These are phyloP conservation scores for Ornithorhynchus anatinus DNA, from an alignment of 2,113 vertebrate species.

Conservation along the genomic window DNA sequence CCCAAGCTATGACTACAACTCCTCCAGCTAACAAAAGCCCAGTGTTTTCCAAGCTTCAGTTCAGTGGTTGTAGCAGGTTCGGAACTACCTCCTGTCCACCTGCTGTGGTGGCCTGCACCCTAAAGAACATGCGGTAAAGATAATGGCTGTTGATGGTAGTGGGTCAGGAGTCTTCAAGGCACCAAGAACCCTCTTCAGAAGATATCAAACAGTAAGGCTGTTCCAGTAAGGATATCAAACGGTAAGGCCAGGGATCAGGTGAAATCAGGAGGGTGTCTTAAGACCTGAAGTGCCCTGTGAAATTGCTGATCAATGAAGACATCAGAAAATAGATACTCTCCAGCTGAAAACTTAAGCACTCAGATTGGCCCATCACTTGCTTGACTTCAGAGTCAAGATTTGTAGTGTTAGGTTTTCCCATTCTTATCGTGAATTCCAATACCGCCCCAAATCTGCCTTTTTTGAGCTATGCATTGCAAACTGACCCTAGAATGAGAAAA, in stretches of 20 bases:
- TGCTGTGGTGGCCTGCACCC: too few species aligned
- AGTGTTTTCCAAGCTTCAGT: constrained; percentile 26
- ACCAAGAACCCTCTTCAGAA: constrained; percentile 40
- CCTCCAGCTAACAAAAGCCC: constrained; percentile 40
- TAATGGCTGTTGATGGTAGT: constrained; percentile 41
- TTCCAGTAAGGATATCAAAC: constrained; percentile 10
- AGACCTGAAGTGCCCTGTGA: too few species aligned
- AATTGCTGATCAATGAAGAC: too few species aligned
- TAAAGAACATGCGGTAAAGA: constrained; percentile 44
- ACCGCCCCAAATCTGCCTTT: too few species aligned
- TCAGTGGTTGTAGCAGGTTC: constrained; percentile 56
- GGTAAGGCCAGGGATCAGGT: constrained; percentile 37
- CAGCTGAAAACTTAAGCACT: too few species aligned
- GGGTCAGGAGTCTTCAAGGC: constrained; percentile 38
- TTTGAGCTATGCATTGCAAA: too few species aligned
- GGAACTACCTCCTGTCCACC: constrained; percentile 43
- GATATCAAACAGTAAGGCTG: constrained; percentile 45
- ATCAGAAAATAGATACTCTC: too few species aligned
- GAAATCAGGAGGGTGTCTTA: not conserved
- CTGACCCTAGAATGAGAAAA: too few species aligned
- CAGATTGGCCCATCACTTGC: too few species aligned
- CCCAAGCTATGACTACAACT: constrained; percentile 62
- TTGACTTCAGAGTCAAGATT: too few species aligned
- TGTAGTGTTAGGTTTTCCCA: too few species aligned
- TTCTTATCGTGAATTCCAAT: too few species aligned